Evolutionary conservation across 2,113 vertebrate genomes (phyloP).

Genomic region (Tachycineta bicolor): DNA sequence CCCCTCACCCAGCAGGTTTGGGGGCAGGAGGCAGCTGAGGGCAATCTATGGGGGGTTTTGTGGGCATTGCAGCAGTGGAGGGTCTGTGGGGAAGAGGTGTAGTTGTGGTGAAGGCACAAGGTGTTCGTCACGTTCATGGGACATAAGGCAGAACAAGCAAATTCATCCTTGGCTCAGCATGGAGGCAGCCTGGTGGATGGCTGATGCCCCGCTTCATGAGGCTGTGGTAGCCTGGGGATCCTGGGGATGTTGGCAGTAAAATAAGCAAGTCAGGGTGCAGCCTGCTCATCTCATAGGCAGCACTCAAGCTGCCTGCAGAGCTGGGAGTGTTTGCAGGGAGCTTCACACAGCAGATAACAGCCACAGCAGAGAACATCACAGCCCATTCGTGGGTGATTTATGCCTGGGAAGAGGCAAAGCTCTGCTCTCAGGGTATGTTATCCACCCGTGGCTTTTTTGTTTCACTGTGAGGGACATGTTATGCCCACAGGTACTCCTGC

Average conservation of each 20-base stretch:
- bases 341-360: background rate
- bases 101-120: background rate
- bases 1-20: background rate
- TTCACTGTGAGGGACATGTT: background rate
- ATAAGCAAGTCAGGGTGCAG: background rate
- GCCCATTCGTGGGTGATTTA: background rate
- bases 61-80: background rate
- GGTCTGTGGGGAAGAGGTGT: background rate
- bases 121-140: background rate
- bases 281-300: background rate
- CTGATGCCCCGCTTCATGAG: background rate
- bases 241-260: background rate
- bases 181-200: background rate
- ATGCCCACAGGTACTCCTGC: background rate
- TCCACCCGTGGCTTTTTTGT: background rate
- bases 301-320: background rate
- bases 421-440: background rate
- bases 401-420: background rate
- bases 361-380: background rate
- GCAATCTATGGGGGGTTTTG: background rate
- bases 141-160: background rate
- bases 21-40: background rate
- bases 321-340: background rate
- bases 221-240: background rate
- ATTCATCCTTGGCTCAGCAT: background rate